Base-by-base conservation (phyloP, 2,888 invertebrate species). In the Eristalis arbustorum region DNA sequence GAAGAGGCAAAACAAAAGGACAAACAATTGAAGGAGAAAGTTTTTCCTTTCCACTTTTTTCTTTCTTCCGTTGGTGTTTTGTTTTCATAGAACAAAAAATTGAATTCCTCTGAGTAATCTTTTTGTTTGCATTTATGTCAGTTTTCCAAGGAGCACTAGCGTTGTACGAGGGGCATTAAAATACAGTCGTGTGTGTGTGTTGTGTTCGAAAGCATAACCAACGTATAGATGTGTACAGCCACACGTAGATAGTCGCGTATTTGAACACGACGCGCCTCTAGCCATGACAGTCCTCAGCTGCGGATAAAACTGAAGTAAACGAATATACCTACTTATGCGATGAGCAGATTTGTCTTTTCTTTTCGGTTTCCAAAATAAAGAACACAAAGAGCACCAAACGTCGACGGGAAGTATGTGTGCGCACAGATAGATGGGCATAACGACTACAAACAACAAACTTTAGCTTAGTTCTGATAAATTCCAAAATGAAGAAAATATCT, bases 251-350 rank as follows among this genome's bases (percentile, higher is more conserved):
- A 11, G 57, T 76, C 22, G 71, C 67, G 75, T 56, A 76, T 67
- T 83, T 83, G 62, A 22, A 28, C n/a, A 42, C 22, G 62, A 72
- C 67, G 68, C 67, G 72, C 71, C 84, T 80, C 75, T 23, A 68
- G 80, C 34, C 57, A 84, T 62, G 72, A 76, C 42, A 76, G 67
- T 76, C 59, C 64, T 37, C 84, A 75, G 69, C 74, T 80, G 59
- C 4, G 59, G 59, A 75, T 67, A 72, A 63, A 72, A 31, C 73
- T 77, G 63, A 73, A 61, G 77, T 82, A 82, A 76, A 73, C 82
- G 81, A 81, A 85, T 85, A 81, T 76, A 85, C 81, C 72, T 80
- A 82, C 81, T 76, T 80, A 82, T 77, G 72, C 81, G 72, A 85
- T 85, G 77, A 81, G 77, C 76, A 85, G 81, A 81, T 84, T 80